These are phyloP conservation scores for Mythimna albipuncta DNA, from an alignment of 2,888 invertebrate species.

Conservation along the genomic window DNA sequence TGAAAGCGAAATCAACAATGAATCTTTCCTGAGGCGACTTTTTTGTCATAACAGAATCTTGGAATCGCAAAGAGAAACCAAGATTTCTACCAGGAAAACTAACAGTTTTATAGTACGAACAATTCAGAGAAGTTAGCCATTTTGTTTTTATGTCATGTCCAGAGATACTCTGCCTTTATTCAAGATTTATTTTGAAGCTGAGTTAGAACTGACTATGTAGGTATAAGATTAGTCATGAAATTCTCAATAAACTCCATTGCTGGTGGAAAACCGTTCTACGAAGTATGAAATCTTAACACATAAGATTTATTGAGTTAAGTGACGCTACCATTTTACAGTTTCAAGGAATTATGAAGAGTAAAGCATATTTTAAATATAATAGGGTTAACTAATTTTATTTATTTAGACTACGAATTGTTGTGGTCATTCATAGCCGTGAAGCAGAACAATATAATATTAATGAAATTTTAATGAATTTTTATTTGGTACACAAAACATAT, in stretches of 20 bases:
- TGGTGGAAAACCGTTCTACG: slow-evolving; percentile 55
- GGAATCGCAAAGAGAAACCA: slow-evolving; percentile 10
- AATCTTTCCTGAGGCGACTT: neutral
- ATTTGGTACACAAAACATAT: neutral
- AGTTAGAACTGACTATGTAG: slow-evolving; percentile 50
- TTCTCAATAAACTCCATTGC: slow-evolving; percentile 56
- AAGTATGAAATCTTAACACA: slow-evolving; percentile 42
- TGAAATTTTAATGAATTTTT: neutral
- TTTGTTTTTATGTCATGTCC: slow-evolving; percentile 37
- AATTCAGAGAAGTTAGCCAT: slow-evolving; percentile 43
- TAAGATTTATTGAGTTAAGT: slow-evolving; percentile 51
- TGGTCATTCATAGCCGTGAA: neutral
- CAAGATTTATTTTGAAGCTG: slow-evolving; percentile 47
- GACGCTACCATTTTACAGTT: slow-evolving; percentile 35
- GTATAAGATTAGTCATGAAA: slow-evolving; percentile 59
- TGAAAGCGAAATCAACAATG: neutral
- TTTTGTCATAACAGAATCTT: slow-evolving; percentile 11
- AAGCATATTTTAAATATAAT: neutral
- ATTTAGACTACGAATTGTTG: slow-evolving; percentile 6
- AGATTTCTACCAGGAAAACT: slow-evolving; percentile 54
- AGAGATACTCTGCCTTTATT: slow-evolving; percentile 38
- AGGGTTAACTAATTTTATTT: slow-evolving; percentile 16
- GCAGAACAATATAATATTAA: neutral
- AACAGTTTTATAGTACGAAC: slow-evolving; percentile 31
- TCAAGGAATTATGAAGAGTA: slow-evolving; percentile 42